Percentiles rank a stretch among this genome's conserved stretches.
phyloP scores from a whole-genome alignment of 2,888 invertebrate species.

The Tortrix viridana region DNA sequence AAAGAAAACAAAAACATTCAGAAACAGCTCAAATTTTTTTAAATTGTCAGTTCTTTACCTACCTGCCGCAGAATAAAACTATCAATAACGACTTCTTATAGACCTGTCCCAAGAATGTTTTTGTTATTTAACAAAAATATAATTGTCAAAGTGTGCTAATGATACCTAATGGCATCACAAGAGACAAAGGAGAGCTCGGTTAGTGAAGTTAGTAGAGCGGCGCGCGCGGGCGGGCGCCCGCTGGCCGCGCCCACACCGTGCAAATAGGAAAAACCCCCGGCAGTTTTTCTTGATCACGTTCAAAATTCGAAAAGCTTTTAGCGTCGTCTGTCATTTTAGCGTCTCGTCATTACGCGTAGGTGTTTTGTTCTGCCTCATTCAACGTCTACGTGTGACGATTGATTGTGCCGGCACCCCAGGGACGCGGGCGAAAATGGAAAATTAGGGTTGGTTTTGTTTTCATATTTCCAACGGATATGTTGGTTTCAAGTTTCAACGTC shows the following conservation, averaged over 20 bases:
- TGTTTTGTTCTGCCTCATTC: slow-evolving; percentile 57
- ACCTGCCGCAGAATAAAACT: no score
- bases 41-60: no score
- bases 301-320: slow-evolving; percentile 79
- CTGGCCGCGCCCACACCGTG: slow-evolving; percentile 76
- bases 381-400: slow-evolving; percentile 59
- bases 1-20: no score
- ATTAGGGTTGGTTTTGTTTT: background rate
- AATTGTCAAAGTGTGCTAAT: slow-evolving; percentile 22
- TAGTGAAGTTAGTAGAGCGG: slow-evolving; percentile 53
- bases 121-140: slow-evolving; percentile 13
- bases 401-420: slow-evolving; percentile 59
- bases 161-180: slow-evolving; percentile 27
- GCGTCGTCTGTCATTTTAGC: slow-evolving; percentile 71
- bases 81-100: no score
- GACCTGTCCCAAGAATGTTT: background rate
- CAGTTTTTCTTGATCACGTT: slow-evolving; percentile 63
- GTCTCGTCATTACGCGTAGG: slow-evolving; percentile 52
- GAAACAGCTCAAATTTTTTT: no score
- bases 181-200: slow-evolving; percentile 39
- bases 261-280: slow-evolving; percentile 69
- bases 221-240: slow-evolving; percentile 66
- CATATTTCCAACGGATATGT: background rate
- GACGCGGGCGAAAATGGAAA: slow-evolving; percentile 3
- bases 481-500: no score